Evolutionary conservation across 2,888 invertebrate species (phyloP), one percentile per base, ranked within the genome.

Genomic region (Cynaeus angustus): DNA sequence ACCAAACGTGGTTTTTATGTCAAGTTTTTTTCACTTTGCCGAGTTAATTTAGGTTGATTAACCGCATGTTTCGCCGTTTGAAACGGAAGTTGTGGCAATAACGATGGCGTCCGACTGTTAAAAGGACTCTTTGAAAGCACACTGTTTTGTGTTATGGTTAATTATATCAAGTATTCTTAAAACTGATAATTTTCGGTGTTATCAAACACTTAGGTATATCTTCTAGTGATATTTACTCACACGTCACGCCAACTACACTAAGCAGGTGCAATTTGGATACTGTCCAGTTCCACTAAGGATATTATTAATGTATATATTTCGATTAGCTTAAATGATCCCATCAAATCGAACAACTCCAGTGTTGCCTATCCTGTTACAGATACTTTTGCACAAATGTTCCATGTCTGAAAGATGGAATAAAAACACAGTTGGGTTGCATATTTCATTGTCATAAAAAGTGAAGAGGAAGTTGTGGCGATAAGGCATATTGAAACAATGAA

Each of bases 51-150:
- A 50, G 62, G 67, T 68, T 66, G 56, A 71, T 71, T 68, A 71
- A 76, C 75, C 73, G 73, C 76, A 71, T 74, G 69, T 55, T 67
- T 72, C 70, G 45, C 30, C 45, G 76, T 74, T 72, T 76, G 52
- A 73, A 76, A 73, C 77, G 78, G 78, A 78, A 78, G 74, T 72
- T 72, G 75, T 52, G 72, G 77, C 69, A 72, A 75, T 76, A 74
- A 76, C 75, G 68, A 71, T 72, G 76, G 76, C 75, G 74, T 69
- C 75, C 43, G 26, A 53, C 53, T 43, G 6, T 46, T 58, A 9
- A 45, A 37, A 37, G 14, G 45, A 26, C 50, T 62, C 50, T 50
- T 48, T 33, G 59, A 59, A 13, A 30, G n/a, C 4, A 0, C 12
- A 14, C 10, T 41, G 9, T 21, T n/a, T 14, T 16, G 9, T 21